Conservation (phyloP, 2,888 invertebrate species). For the Mythimna impura region DNA sequence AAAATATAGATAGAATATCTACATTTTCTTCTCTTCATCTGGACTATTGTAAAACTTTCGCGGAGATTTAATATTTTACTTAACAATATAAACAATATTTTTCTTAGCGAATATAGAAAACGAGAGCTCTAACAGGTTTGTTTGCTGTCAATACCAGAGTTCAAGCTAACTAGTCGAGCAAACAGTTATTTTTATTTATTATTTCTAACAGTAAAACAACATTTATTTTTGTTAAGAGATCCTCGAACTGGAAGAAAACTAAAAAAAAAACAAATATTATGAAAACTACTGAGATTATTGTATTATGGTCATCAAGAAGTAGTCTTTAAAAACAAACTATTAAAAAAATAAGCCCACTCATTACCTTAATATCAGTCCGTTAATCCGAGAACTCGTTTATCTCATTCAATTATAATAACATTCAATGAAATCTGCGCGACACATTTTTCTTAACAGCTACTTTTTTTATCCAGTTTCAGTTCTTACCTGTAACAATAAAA, state of each 20-base stretch:
- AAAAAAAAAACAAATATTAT: no score
- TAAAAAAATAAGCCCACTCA: background rate
- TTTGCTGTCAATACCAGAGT: conserved; percentile 51
- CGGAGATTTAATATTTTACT: no score
- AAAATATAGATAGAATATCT: no score
- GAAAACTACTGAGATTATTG: no score
- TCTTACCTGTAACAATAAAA: conserved; percentile 35
- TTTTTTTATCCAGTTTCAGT: background rate
- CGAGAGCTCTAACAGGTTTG: conserved; percentile 36
- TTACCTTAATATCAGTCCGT: no score
- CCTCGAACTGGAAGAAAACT: background rate
- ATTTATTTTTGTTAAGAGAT: background rate
- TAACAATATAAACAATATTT: conserved; percentile 3
- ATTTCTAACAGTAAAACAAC: background rate
- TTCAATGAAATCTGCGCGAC: no score
- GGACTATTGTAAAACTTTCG: no score
- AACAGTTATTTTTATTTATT: conserved; percentile 32
- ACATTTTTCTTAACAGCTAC: background rate
- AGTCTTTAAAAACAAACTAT: no score
- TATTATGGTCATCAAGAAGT: no score
- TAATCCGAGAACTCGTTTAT: no score
- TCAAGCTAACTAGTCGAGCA: conserved; percentile 35
- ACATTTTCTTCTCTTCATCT: no score
- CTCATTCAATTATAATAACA: no score
- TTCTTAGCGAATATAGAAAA: conserved; percentile 32